A percentile compares a stretch with the other conserved stretches of the same genome.
phyloP scores from a whole-genome alignment of 2,113 vertebrate genomes.

The Delphinapterus leucas region DNA sequence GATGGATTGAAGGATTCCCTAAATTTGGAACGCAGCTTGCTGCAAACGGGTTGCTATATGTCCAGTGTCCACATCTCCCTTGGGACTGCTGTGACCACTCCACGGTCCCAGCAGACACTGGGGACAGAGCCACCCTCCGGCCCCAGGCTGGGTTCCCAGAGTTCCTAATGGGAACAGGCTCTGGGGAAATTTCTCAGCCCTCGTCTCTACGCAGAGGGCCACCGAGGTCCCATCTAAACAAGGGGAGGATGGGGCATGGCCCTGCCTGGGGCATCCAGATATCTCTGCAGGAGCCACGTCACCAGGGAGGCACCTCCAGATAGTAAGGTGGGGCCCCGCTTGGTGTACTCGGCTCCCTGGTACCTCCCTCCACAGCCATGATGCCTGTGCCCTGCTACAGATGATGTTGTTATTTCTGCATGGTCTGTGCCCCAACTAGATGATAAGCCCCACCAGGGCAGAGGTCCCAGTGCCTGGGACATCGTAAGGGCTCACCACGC shows the following conservation, averaged over 20 bases:
- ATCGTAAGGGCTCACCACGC: accelerated
- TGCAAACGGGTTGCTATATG: too few species aligned
- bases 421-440: accelerated
- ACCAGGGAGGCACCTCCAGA: neutral
- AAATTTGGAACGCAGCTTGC: neutral
- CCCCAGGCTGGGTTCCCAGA: neutral
- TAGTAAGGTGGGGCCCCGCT: accelerated
- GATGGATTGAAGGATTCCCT: neutral
- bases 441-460: accelerated
- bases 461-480: neutral
- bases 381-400: accelerated
- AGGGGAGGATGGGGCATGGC: neutral
- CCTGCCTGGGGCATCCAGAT: accelerated
- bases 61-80: neutral
- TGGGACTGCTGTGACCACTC: neutral
- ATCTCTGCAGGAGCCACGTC: neutral
- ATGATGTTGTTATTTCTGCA: neutral
- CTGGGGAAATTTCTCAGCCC: neutral
- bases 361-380: neutral
- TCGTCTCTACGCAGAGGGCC: accelerated
- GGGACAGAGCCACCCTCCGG: neutral
- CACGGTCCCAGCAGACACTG: neutral
- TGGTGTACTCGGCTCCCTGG: accelerated
- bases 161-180: neutral
- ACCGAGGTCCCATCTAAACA: neutral